Conservation (phyloP, 2,888 invertebrate species). For the Trissolcus japonicus region DNA sequence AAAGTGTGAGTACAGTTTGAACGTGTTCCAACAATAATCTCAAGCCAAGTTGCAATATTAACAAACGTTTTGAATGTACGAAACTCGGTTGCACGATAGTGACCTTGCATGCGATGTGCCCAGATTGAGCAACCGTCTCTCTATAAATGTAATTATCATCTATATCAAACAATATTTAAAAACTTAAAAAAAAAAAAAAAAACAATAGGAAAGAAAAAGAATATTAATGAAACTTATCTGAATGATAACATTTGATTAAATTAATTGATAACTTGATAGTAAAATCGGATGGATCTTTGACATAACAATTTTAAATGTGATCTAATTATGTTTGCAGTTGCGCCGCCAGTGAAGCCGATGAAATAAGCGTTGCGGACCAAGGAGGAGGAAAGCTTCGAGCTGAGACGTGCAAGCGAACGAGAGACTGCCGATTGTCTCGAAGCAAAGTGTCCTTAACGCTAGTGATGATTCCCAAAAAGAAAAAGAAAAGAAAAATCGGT, state of each 20-base stretch:
- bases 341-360: conserved; percentile 43
- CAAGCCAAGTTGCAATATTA: conserved; percentile 41
- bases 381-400: conserved; percentile 35
- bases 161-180: background rate
- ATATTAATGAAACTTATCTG: too few relatives aligned
- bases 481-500: conserved; percentile 20
- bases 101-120: conserved; percentile 40
- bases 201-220: too few relatives aligned
- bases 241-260: too few relatives aligned
- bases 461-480: conserved; percentile 53
- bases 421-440: conserved; percentile 38
- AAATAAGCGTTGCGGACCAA: conserved; percentile 43
- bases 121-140: conserved; percentile 17
- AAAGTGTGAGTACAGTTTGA: conserved; percentile 45
- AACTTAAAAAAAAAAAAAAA: conserved; percentile 1
- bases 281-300: too few relatives aligned
- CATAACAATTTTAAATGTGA: background rate
- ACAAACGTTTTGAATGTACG: conserved; percentile 41
- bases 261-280: too few relatives aligned
- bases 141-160: background rate
- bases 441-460: conserved; percentile 48
- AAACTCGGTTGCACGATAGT: conserved; percentile 40
- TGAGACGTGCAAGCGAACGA: conserved; percentile 35
- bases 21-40: conserved; percentile 30
- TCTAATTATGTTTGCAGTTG: conserved; percentile 43